A percentile compares a stretch with the other conserved stretches of the same genome.
phyloP scores from a whole-genome alignment of 2,888 invertebrate genomes.

The Erebia epiphron region DNA sequence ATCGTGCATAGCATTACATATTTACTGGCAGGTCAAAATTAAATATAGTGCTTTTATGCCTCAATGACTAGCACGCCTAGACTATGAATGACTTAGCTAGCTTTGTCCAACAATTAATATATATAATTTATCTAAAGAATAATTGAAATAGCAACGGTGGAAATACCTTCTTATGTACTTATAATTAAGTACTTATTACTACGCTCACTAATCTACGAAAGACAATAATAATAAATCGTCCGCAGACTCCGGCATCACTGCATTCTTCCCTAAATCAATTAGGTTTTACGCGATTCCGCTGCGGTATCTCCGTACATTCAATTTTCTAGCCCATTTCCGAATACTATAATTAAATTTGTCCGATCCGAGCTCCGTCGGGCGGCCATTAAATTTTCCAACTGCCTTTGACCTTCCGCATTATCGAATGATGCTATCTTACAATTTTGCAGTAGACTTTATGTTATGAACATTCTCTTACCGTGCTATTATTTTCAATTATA shows the following conservation, averaged over 20 bases:
- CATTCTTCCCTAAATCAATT: conserved; percentile 58
- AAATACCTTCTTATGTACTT: not conserved
- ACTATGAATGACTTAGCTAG: too few relatives aligned
- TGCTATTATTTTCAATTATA: too few relatives aligned
- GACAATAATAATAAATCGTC: conserved; percentile 39
- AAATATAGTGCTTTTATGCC: too few relatives aligned
- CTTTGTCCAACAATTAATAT: too few relatives aligned
- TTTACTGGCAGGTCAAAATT: too few relatives aligned
- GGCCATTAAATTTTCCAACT: conserved; percentile 55
- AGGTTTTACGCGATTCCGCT: conserved; percentile 54
- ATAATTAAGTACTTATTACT: not conserved
- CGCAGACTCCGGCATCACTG: conserved; percentile 35
- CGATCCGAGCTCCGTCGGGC: conserved; percentile 56
- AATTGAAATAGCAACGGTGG: too few relatives aligned
- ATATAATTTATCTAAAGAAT: too few relatives aligned
- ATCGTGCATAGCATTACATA: too few relatives aligned
- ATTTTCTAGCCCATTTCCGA: conserved; percentile 77
- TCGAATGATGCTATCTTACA: conserved; percentile 28
- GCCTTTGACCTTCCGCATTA: conserved; percentile 50
- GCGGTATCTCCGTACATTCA: conserved; percentile 61
- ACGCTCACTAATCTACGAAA: conserved; percentile 13
- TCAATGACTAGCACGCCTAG: too few relatives aligned
- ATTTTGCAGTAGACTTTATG: not conserved
- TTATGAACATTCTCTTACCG: not conserved
- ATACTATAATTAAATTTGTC: conserved; percentile 75